Conservation (phyloP, 23 tunicate species). For the Clavelina lepadiformis region DNA sequence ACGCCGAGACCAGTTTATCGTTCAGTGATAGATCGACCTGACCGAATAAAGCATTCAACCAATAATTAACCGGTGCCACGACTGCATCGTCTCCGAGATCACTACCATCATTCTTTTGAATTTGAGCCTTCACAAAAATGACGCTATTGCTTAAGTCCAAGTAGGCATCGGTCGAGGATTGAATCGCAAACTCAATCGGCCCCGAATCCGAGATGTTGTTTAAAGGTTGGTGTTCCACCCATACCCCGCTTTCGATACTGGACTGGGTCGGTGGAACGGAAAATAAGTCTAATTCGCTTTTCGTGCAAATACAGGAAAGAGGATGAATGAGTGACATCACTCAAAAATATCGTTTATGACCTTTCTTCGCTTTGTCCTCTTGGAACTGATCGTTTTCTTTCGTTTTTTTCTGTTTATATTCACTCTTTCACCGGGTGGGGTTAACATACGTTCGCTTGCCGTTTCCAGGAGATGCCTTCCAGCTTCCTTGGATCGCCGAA, state of each 20-base stretch:
- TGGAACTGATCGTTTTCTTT: background rate
- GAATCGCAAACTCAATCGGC: constrained; percentile 18
- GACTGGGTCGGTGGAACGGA: constrained; percentile 16
- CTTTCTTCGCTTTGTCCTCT: no score
- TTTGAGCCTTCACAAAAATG: background rate
- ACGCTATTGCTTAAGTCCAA: constrained; percentile 3
- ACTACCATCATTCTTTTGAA: background rate
- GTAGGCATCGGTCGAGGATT: background rate
- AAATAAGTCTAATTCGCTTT: background rate
- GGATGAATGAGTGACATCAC: constrained; percentile 1
- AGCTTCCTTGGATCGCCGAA: background rate
- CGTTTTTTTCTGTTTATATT: background rate
- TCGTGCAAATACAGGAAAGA: background rate
- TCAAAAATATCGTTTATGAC: constrained; percentile 5
- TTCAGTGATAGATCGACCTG: constrained; percentile 14
- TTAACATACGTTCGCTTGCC: background rate
- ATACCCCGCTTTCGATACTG: background rate
- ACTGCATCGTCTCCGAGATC: constrained; percentile 12
- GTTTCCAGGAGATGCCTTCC: background rate
- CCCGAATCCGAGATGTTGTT: background rate
- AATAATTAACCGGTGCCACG: constrained; percentile 10
- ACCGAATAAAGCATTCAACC: constrained; percentile 6
- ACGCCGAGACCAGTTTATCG: background rate
- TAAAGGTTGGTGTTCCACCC: constrained; percentile 8
- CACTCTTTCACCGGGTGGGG: background rate